These are phyloP conservation scores for Benitochromis conjunctus DNA, from an alignment of 2,113 vertebrate species.

Conservation along the genomic window DNA sequence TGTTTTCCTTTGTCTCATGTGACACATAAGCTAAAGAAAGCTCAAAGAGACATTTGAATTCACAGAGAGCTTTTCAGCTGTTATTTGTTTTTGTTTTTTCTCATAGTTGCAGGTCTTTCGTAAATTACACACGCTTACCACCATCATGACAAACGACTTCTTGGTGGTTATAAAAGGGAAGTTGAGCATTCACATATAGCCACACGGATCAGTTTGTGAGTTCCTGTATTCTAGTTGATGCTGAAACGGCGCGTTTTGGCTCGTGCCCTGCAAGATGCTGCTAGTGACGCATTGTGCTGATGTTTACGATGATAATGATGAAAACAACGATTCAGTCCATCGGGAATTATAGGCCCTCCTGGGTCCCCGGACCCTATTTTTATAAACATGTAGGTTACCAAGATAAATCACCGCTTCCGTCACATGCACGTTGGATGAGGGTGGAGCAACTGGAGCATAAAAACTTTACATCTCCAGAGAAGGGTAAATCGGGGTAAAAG, in stretches of 20 bases:
- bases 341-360: background rate
- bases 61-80: background rate
- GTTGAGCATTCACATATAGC: background rate
- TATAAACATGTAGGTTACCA: background rate
- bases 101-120: background rate
- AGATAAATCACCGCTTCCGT: constrained; percentile 14
- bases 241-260: background rate
- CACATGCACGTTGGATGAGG: background rate
- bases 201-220: background rate
- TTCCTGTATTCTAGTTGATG: background rate
- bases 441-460: background rate
- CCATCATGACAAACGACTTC: background rate
- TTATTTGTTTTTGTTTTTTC: background rate
- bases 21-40: background rate
- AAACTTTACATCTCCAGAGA: background rate
- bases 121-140: background rate
- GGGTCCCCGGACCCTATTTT: background rate
- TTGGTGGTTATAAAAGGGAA: background rate
- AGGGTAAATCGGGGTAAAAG: background rate
- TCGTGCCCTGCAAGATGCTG: background rate
- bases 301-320: background rate
- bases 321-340: background rate
- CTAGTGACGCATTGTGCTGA: background rate
- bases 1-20: background rate
- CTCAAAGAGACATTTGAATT: background rate